These are phyloP conservation scores for Natator depressus DNA, from an alignment of 2,113 vertebrate species.

Conservation along the genomic window DNA sequence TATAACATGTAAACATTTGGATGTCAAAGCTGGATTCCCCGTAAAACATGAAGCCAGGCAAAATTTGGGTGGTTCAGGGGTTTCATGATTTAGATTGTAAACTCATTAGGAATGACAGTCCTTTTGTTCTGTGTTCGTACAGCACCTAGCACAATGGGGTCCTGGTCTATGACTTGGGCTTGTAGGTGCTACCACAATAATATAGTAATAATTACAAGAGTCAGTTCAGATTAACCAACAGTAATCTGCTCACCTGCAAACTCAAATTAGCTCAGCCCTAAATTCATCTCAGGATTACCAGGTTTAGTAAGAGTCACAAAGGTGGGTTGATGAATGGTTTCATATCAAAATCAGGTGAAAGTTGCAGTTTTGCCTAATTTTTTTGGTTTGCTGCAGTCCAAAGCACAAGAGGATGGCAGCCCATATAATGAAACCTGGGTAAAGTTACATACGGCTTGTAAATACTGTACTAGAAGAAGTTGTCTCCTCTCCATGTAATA, in stretches of 20 bases:
- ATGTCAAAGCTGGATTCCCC: neutral
- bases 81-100: neutral
- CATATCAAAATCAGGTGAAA: fast-evolving
- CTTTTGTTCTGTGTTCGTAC: neutral
- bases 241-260: neutral
- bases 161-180: too few species aligned
- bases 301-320: neutral
- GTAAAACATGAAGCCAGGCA: neutral
- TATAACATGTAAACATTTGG: fast-evolving
- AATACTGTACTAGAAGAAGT: neutral
- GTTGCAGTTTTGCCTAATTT: neutral
- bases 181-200: neutral
- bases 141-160: neutral
- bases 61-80: neutral
- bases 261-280: fast-evolving
- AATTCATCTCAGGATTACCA: neutral
- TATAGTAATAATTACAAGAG: neutral
- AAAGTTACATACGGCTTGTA: neutral
- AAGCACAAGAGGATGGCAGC: fast-evolving
- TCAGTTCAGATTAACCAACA: neutral
- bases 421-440: neutral
- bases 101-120: neutral
- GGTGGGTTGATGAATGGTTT: fast-evolving
- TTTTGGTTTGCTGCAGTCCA: neutral
- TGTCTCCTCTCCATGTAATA: neutral